These are phyloP conservation scores for Rhysida immarginata DNA, from an alignment of 1,140 invertebrate genomes.

Conservation along the genomic window DNA sequence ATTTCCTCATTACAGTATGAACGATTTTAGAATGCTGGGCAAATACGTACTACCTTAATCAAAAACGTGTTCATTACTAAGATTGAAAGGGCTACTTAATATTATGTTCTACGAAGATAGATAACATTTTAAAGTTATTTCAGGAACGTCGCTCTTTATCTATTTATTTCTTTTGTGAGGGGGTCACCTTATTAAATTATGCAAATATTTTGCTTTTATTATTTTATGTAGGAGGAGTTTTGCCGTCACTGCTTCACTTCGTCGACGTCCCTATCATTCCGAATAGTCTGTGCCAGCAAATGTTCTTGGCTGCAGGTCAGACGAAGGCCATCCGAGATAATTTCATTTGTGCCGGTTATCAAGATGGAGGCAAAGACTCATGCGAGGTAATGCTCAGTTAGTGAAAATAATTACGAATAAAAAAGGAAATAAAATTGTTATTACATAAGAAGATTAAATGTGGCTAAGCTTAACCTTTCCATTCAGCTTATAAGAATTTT, in stretches of 20 bases:
- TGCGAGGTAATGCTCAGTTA: slow-evolving; percentile 68
- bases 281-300: slow-evolving; percentile 78
- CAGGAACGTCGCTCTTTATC: too few species aligned
- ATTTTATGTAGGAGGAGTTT: slow-evolving; percentile 49
- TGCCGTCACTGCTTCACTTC: slow-evolving; percentile 75
- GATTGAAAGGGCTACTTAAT: too few species aligned
- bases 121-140: too few species aligned
- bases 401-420: not conserved
- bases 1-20: too few species aligned
- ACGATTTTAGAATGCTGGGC: too few species aligned
- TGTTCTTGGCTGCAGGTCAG: slow-evolving; percentile 81
- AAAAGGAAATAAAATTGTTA: not conserved
- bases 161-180: too few species aligned
- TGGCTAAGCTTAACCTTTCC: too few species aligned
- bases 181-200: too few species aligned
- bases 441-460: not conserved
- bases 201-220: not conserved
- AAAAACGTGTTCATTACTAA: too few species aligned
- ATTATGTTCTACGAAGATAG: too few species aligned
- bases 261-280: slow-evolving; percentile 83
- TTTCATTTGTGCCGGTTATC: slow-evolving; percentile 87
- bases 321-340: slow-evolving; percentile 69
- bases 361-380: slow-evolving; percentile 79
- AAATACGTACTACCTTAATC: too few species aligned
- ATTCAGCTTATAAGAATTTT: too few species aligned